A percentile compares a stretch with the other conserved stretches of the same genome.
phyloP scores from a whole-genome alignment of 2,888 invertebrate genomes.

The Leptinotarsa juncta region DNA sequence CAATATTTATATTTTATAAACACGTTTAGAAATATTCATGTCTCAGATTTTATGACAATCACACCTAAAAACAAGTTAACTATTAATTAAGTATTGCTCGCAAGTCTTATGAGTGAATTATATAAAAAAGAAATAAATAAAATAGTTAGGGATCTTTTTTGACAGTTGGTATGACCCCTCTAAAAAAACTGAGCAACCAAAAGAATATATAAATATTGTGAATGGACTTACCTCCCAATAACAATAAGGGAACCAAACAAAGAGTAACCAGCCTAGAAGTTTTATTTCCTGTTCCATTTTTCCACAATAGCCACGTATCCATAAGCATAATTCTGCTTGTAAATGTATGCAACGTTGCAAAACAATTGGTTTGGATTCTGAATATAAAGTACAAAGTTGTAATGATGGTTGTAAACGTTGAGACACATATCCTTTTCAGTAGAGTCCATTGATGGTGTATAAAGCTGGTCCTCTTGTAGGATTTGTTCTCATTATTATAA shows the following conservation, averaged over 20 bases:
- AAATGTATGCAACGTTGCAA: slow-evolving; percentile 57
- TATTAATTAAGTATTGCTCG: too few relatives aligned
- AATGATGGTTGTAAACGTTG: slow-evolving; percentile 48
- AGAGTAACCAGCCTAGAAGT: slow-evolving; percentile 56
- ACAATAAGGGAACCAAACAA: slow-evolving; percentile 68
- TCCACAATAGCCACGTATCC: slow-evolving; percentile 63
- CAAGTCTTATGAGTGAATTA: too few relatives aligned
- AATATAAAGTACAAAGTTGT: slow-evolving; percentile 51
- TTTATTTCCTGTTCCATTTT: slow-evolving; percentile 48
- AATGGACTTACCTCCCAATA: slow-evolving; percentile 69
- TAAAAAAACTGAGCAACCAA: too few relatives aligned
- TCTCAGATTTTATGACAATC: too few relatives aligned
- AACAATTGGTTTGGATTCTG: slow-evolving; percentile 51
- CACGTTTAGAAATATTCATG: too few relatives aligned
- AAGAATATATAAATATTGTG: not conserved
- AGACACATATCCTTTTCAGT: slow-evolving; percentile 33
- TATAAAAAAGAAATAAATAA: too few relatives aligned
- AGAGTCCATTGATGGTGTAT: slow-evolving; percentile 40
- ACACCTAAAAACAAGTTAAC: too few relatives aligned
- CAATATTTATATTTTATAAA: not conserved
- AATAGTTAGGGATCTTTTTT: too few relatives aligned
- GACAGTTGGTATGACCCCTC: too few relatives aligned
- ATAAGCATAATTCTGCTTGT: slow-evolving; percentile 61
- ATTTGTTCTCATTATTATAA: slow-evolving; percentile 40
- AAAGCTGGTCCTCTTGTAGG: slow-evolving; percentile 29